Base-by-base conservation (phyloP, 1,140 invertebrate species). In the Notospermus geniculatus region DNA sequence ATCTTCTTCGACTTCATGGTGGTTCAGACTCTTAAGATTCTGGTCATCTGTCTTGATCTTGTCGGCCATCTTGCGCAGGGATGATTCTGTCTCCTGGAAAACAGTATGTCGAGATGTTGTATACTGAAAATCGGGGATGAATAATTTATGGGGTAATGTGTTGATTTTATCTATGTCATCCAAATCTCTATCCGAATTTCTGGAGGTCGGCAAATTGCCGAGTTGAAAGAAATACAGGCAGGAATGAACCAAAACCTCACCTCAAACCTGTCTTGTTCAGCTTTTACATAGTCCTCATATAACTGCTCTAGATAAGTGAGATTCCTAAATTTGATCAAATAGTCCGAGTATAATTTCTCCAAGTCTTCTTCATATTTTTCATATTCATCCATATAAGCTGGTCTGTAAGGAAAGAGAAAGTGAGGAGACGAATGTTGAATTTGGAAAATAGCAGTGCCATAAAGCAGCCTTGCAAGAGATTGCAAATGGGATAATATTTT, bases 341-440 rank as follows among this genome's bases (percentile, higher is more conserved):
- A 98, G 62, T 90, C 86, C 53, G 92, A 87, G 81, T 97, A 98
- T 15, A 95, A 81, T 69, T 86, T 82, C 71, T 90, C 88, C 7
- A 98, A 80, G 75, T 97, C 93, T 46, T 85, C 83, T 81, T 99
- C 95, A 13, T 95, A 84, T 50, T 89, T 88, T 65, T 96, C 93
- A 80, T 96, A 95, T 79, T 99, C 97, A 72, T 96, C 91, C 87
- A 98, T 90, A 78, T 97, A 98, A 0, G 95, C 95, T 2, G 97
- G 97, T 46, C 96, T 92, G 67, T 1, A 64, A 69, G 19, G 13
- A 25, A 55, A 56, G 54, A n/a, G n/a, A 61, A 28, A 60, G 22
- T 22, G 43, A 54, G 11, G 50, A 45, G 13, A 36, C 32, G 5
- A 32, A n/a, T 9, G 43, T 1, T 17, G 22, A n/a, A 19, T 19